A percentile compares a stretch with the other conserved stretches of the same genome.
These are phyloP conservation scores for Silurus asotus DNA, from an alignment of 2,113 vertebrate species.

Conservation along the genomic window DNA sequence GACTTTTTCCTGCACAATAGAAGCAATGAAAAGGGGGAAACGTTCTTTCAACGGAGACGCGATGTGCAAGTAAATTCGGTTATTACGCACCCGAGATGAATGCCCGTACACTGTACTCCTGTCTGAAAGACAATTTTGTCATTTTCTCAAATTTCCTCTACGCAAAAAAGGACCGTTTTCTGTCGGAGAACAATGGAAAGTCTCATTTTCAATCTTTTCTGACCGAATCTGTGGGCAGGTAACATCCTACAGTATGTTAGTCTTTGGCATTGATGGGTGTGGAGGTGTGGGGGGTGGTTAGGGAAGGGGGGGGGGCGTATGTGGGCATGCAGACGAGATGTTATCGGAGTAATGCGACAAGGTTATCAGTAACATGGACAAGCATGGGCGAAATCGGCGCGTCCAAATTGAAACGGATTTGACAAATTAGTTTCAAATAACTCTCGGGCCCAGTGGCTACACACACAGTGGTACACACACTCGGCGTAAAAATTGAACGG, in stretches of 20 bases:
- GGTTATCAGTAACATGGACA: slow-evolving; percentile 47
- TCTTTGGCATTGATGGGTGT: slow-evolving; percentile 46
- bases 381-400: slow-evolving; percentile 16
- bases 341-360: slow-evolving; percentile 52
- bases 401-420: slow-evolving; percentile 41
- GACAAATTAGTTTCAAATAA: slow-evolving; percentile 43
- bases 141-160: slow-evolving; percentile 58
- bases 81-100: slow-evolving; percentile 74
- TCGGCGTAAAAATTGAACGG: not conserved
- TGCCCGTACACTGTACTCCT: slow-evolving; percentile 63
- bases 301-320: not conserved
- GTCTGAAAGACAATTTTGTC: slow-evolving; percentile 66
- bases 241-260: slow-evolving; percentile 3
- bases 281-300: not conserved
- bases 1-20: slow-evolving; percentile 76
- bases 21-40: slow-evolving; percentile 79
- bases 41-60: slow-evolving; percentile 75
- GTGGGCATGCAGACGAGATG: slow-evolving; percentile 44
- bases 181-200: slow-evolving; percentile 61
- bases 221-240: slow-evolving; percentile 23
- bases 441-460: not conserved
- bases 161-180: slow-evolving; percentile 51
- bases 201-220: slow-evolving; percentile 58
- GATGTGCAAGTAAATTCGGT: slow-evolving; percentile 77
- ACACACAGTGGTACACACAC: not conserved